Conservation (phyloP, 1,140 invertebrate genomes). For the Periplaneta americana region DNA sequence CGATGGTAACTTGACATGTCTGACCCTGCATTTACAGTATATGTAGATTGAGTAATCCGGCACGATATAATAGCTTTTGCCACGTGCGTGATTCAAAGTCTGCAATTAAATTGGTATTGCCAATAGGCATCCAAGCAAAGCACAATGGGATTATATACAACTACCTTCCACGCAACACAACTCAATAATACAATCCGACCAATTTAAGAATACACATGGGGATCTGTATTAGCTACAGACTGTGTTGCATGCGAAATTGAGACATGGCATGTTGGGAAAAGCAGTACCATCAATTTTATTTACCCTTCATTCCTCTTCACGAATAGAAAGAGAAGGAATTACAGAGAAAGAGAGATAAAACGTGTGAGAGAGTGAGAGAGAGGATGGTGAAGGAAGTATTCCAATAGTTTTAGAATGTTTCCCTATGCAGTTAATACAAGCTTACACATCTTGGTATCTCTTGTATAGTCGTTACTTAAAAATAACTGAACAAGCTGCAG, state of each 20-base stretch:
- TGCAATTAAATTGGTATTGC: neutral
- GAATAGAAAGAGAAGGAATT: neutral
- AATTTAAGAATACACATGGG: neutral
- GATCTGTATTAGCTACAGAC: neutral
- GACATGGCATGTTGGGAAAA: neutral
- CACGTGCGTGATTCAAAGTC: neutral
- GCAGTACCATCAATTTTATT: neutral
- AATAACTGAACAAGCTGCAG: neutral
- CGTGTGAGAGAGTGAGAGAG: neutral
- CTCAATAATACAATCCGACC: neutral
- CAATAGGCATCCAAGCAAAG: neutral
- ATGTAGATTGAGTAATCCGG: neutral
- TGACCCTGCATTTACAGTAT: neutral
- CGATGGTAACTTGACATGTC: neutral
- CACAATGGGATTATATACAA: neutral
- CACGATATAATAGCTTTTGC: neutral
- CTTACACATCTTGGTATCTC: neutral
- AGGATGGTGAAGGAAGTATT: neutral
- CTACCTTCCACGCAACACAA: neutral
- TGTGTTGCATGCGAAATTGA: neutral
- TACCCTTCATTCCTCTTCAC: neutral
- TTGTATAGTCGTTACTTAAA: neutral
- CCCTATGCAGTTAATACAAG: neutral
- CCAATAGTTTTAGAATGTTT: neutral
- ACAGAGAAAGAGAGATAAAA: neutral